Evolutionary conservation across 2,797 vertebrate genomes (phyloP).

Genomic region (Rhabdophis nuchalis): DNA sequence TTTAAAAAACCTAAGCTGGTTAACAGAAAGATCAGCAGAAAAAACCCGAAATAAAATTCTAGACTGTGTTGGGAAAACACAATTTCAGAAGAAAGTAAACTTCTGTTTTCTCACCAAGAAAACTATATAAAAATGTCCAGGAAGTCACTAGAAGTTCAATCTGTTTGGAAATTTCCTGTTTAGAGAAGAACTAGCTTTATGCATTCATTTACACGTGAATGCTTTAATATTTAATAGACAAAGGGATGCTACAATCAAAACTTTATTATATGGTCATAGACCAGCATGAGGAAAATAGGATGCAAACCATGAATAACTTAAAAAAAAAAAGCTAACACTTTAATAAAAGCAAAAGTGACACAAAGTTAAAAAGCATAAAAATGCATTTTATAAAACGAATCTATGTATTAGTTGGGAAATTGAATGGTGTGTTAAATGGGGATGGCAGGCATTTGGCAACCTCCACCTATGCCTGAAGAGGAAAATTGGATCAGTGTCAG

Average conservation of each 20-base stretch:
- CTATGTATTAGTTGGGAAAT: too few relatives aligned
- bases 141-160: neutral
- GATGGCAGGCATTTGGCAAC: too few relatives aligned
- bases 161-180: neutral
- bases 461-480: too few relatives aligned
- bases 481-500: too few relatives aligned
- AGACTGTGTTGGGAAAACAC: neutral
- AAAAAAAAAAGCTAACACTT: neutral
- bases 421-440: too few relatives aligned
- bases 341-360: neutral
- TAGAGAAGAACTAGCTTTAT: neutral
- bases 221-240: neutral
- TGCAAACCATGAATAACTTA: neutral
- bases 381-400: neutral
- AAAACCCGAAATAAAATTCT: neutral
- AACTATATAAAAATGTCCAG: neutral
- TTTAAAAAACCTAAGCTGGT: neutral
- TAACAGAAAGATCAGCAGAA: neutral
- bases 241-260: neutral
- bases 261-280: neutral
- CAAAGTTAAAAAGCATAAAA: neutral
- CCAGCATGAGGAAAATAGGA: neutral
- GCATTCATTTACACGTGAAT: neutral
- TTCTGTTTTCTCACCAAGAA: neutral
- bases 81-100: neutral